These are phyloP conservation scores for Eidolon helvum DNA, from an alignment of 2,113 vertebrate species.

Conservation along the genomic window DNA sequence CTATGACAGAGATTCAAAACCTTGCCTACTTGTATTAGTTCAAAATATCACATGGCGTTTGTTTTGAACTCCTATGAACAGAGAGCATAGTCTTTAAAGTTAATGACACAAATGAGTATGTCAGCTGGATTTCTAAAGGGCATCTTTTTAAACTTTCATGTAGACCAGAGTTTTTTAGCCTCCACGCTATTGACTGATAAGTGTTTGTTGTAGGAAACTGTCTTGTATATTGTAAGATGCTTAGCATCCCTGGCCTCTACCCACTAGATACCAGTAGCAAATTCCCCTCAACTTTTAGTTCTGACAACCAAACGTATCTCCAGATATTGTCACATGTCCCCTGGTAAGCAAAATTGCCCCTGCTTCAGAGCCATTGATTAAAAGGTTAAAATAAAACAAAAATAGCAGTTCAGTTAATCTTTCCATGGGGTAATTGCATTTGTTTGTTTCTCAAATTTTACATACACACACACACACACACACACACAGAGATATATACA, in stretches of 20 bases:
- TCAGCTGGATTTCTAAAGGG: neutral
- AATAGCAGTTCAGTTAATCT: neutral
- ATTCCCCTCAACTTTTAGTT: neutral
- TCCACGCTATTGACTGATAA: neutral
- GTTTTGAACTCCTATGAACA: neutral
- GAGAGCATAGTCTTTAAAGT: neutral
- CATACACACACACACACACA: no score
- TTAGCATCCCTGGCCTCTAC: neutral
- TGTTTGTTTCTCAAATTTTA: neutral
- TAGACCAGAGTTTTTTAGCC: neutral
- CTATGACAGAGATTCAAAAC: neutral
- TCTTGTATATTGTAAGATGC: neutral
- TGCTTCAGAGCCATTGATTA: neutral
- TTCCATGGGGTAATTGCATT: neutral
- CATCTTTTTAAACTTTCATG: neutral
- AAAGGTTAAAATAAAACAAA: neutral
- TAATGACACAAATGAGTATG: neutral
- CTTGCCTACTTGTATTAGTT: neutral
- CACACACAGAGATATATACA: no score
- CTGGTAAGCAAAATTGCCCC: neutral
- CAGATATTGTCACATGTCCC: neutral
- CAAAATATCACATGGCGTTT: neutral
- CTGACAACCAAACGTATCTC: neutral
- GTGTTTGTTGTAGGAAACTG: neutral
- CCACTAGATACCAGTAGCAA: fast-evolving